These are phyloP conservation scores for Sacculina carcini DNA, from an alignment of 2,888 invertebrate species.

Conservation along the genomic window DNA sequence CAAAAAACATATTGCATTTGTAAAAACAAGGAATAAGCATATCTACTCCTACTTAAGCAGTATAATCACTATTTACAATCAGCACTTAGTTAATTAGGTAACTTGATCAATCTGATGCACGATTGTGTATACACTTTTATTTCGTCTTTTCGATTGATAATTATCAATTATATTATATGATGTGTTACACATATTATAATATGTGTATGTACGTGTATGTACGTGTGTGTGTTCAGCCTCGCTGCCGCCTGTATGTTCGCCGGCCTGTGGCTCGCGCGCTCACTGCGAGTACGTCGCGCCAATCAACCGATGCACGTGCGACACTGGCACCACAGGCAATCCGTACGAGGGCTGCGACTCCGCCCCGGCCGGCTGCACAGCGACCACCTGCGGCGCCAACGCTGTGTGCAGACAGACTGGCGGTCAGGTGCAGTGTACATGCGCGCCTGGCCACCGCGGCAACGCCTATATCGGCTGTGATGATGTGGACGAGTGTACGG, in stretches of 20 bases:
- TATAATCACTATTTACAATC: too few species aligned
- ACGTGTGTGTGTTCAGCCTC: conserved; percentile 33
- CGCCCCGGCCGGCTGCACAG: conserved; percentile 36
- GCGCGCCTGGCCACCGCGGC: conserved; percentile 54
- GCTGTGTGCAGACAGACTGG: conserved; percentile 53
- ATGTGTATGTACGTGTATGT: neutral
- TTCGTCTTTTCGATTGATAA: too few species aligned
- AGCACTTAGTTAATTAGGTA: too few species aligned
- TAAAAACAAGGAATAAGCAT: too few species aligned
- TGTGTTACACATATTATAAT: too few species aligned
- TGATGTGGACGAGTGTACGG: conserved; percentile 19
- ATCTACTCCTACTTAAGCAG: too few species aligned
- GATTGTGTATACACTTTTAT: too few species aligned
- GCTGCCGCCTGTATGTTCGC: conserved; percentile 45
- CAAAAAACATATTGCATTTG: too few species aligned
- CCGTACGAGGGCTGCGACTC: conserved; percentile 56
- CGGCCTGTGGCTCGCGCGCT: conserved; percentile 52
- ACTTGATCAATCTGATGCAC: too few species aligned
- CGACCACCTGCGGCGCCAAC: conserved; percentile 43
- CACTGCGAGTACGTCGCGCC: conserved; percentile 49
- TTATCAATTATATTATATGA: too few species aligned
- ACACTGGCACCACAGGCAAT: conserved; percentile 57
- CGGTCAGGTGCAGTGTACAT: conserved; percentile 44
- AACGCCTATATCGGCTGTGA: conserved; percentile 58
- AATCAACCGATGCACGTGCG: conserved; percentile 42